phyloP scores from a whole-genome alignment of 2,113 vertebrate genomes.

The Trematocara marginatum region DNA sequence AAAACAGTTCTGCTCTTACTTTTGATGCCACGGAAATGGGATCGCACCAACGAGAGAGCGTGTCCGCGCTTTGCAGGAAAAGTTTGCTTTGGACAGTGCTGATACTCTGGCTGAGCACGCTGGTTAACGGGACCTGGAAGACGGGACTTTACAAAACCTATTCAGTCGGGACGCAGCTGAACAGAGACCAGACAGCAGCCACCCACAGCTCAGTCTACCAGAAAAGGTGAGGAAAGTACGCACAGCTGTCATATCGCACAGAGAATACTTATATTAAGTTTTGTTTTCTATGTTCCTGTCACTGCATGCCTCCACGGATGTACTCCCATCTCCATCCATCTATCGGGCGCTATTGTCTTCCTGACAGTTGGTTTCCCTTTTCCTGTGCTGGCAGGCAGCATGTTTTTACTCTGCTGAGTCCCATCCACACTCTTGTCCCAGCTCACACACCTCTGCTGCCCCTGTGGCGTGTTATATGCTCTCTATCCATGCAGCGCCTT shows the following conservation, averaged over 20 bases:
- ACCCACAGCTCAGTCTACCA: slow-evolving; percentile 63
- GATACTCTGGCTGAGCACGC: slow-evolving; percentile 55
- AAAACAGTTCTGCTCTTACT: slow-evolving; percentile 17
- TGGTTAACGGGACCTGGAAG: slow-evolving; percentile 70
- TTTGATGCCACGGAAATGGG: slow-evolving; percentile 62
- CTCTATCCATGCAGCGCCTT: background rate
- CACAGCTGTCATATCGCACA: background rate
- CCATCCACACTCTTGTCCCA: slow-evolving; percentile 2
- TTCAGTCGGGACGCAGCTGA: slow-evolving; percentile 50
- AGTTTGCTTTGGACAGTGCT: slow-evolving; percentile 56
- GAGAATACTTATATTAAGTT: background rate
- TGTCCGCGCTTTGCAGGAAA: slow-evolving; percentile 49
- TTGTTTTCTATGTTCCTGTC: background rate
- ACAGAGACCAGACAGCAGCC: slow-evolving; percentile 51
- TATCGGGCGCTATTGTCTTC: slow-evolving; percentile 44
- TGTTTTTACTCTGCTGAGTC: slow-evolving; percentile 7
- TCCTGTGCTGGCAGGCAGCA: slow-evolving; percentile 59
- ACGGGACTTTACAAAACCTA: slow-evolving; percentile 70
- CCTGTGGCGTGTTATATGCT: background rate
- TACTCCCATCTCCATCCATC: slow-evolving; percentile 53
- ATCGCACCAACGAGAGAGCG: slow-evolving; percentile 41
- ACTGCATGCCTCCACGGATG: background rate
- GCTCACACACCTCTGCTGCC: background rate
- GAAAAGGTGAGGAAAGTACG: slow-evolving; percentile 58
- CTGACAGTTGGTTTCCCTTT: slow-evolving; percentile 67